Evolutionary conservation across 2,888 invertebrate species (phyloP).

Genomic region (Rutpela maculata): DNA sequence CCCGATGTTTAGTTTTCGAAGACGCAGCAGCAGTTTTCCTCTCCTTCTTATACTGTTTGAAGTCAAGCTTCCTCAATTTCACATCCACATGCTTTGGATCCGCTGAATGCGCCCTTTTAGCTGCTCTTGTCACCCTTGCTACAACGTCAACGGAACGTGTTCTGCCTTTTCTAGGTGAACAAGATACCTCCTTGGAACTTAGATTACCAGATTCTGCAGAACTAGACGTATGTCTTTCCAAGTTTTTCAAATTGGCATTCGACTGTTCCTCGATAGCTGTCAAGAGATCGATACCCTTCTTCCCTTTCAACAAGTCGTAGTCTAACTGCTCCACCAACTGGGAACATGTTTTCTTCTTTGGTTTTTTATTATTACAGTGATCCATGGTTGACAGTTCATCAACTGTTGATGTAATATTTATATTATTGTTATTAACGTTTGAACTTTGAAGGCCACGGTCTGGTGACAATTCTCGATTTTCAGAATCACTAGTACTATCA

Average conservation of each 20-base stretch:
- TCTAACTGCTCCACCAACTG: conserved; percentile 63
- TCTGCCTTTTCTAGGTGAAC: conserved; percentile 64
- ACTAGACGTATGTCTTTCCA: conserved; percentile 61
- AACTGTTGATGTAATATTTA: conserved; percentile 42
- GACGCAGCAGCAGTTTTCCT: conserved; percentile 47
- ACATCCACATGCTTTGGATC: conserved; percentile 60
- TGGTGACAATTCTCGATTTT: conserved; percentile 56
- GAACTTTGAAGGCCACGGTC: conserved; percentile 60
- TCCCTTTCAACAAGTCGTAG: conserved; percentile 66
- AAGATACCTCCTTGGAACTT: conserved; percentile 47
- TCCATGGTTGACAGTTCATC: conserved; percentile 41
- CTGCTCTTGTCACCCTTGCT: conserved; percentile 57
- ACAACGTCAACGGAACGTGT: conserved; percentile 67
- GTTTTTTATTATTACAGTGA: conserved; percentile 56
- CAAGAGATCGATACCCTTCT: conserved; percentile 66
- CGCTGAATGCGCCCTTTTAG: conserved; percentile 67
- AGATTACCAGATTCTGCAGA: conserved; percentile 59
- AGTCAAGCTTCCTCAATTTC: conserved; percentile 62
- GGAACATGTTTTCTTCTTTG: conserved; percentile 60
- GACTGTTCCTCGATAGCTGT: conserved; percentile 68
- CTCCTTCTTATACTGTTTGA: conserved; percentile 57
- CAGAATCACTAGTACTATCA: conserved; percentile 54
- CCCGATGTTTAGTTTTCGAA: conserved; percentile 56
- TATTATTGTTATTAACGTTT: conserved; percentile 61
- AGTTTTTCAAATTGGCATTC: conserved; percentile 60